Percentiles rank a stretch among this genome's conserved stretches.
Evolutionary conservation across 1,140 invertebrate genomes (phyloP).

Genomic region (Parasteatoda tepidariorum): DNA sequence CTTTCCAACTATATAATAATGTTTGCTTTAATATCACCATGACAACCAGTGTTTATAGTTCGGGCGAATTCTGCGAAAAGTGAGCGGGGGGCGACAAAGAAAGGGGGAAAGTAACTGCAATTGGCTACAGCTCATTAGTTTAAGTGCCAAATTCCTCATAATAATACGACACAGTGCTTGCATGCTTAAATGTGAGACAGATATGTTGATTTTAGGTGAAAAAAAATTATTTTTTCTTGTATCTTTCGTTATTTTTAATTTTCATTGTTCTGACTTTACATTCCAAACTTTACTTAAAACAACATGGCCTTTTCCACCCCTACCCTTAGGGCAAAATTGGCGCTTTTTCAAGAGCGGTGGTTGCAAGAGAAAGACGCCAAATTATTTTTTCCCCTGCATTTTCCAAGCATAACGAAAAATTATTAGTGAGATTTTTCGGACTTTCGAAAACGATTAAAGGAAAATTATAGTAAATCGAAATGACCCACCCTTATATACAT

Average conservation of each 20-base stretch:
- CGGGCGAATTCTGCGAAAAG: constrained; percentile 40
- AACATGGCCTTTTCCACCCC: not conserved
- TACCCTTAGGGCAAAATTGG: too few relatives aligned
- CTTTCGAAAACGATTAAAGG: too few relatives aligned
- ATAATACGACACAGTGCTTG: constrained; percentile 20
- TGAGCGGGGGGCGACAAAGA: not conserved
- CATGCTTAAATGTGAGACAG: constrained; percentile 25
- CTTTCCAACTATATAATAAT: constrained; percentile 49
- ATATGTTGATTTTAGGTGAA: constrained; percentile 29
- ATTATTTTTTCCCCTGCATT: too few relatives aligned
- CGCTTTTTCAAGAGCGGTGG: too few relatives aligned
- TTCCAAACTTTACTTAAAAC: too few relatives aligned
- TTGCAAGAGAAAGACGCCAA: too few relatives aligned
- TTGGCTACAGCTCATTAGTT: constrained; percentile 51
- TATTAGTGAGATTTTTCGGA: too few relatives aligned
- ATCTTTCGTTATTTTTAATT: constrained; percentile 7
- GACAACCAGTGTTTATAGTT: constrained; percentile 50
- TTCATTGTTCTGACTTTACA: constrained; percentile 1
- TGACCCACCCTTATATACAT: too few relatives aligned
- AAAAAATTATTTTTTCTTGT: not conserved
- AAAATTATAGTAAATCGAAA: too few relatives aligned
- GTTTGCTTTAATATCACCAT: constrained; percentile 47
- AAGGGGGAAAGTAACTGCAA: constrained; percentile 1
- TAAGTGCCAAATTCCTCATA: constrained; percentile 39
- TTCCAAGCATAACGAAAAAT: too few relatives aligned